phyloP scores from a whole-genome alignment of 2,888 invertebrate genomes.

The Spilosoma lubricipeda region DNA sequence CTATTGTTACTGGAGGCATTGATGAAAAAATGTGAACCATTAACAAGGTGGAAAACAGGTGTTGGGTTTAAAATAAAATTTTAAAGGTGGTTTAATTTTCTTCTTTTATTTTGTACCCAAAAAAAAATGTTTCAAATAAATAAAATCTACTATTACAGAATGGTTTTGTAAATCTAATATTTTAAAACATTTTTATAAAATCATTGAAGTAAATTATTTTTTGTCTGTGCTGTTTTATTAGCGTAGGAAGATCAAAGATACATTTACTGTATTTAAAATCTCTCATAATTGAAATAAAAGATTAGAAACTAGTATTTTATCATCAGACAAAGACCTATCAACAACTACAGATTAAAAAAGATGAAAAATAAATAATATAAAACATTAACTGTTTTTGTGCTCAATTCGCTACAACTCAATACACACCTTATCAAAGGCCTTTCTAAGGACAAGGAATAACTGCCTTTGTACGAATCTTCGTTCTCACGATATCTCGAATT shows the following conservation, averaged over 20 bases:
- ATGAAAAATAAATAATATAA: neutral
- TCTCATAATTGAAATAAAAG: neutral
- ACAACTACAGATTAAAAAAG: neutral
- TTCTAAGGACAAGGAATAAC: conserved; percentile 29
- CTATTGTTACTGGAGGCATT: neutral
- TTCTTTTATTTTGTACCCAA: neutral
- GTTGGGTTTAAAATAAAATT: neutral
- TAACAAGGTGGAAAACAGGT: neutral
- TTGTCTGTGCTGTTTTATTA: neutral
- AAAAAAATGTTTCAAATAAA: neutral
- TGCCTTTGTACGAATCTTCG: conserved; percentile 27
- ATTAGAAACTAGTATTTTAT: neutral
- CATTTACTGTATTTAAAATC: neutral
- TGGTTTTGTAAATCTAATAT: too few species aligned
- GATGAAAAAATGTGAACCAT: neutral
- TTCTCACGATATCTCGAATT: conserved; percentile 18
- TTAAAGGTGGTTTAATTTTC: neutral
- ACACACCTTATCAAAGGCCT: conserved; percentile 29
- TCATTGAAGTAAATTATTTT: neutral
- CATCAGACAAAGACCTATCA: neutral
- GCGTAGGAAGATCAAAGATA: neutral
- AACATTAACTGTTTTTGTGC: conserved; percentile 1
- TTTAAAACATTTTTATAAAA: neutral
- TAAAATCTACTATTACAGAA: neutral
- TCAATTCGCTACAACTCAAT: conserved; percentile 23